Percentiles rank a stretch among this genome's conserved stretches.
Conservation (phyloP, 2,797 vertebrate species). For the Fratercula arctica region DNA sequence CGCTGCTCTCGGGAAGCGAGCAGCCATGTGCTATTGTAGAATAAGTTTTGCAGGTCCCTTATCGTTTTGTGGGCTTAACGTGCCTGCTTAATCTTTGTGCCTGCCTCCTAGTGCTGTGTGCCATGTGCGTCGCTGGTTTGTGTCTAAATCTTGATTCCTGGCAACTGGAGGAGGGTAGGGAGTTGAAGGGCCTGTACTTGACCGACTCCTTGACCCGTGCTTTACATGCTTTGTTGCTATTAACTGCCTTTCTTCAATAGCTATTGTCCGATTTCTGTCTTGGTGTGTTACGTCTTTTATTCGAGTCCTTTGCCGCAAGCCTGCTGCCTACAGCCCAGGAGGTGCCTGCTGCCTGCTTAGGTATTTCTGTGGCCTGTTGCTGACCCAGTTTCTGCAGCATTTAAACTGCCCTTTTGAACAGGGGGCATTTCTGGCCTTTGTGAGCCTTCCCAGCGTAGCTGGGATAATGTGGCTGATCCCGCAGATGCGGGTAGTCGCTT, state of each 20-base stretch:
- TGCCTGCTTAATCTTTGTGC: neutral
- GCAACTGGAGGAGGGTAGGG: conserved; percentile 28
- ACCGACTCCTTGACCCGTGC: conserved; percentile 68
- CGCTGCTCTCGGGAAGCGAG: accelerated
- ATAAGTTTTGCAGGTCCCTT: neutral
- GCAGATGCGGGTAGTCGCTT: neutral
- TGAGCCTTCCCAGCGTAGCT: neutral
- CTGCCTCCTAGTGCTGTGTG: neutral
- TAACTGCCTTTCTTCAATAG: conserved; percentile 69
- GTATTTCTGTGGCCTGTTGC: conserved; percentile 48
- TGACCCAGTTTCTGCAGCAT: conserved; percentile 48
- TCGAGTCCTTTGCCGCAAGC: neutral
- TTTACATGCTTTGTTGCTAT: conserved; percentile 60
- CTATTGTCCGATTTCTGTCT: conserved; percentile 61
- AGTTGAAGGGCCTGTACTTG: conserved; percentile 62
- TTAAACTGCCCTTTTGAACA: conserved; percentile 45
- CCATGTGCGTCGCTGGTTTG: neutral
- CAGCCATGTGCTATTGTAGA: neutral
- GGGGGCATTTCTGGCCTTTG: conserved; percentile 36
- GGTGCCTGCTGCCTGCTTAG: conserved; percentile 46
- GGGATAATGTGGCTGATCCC: neutral
- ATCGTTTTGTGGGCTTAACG: neutral
- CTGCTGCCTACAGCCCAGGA: neutral
- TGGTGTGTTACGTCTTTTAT: conserved; percentile 42
- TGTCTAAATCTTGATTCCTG: conserved; percentile 39